phyloP scores from a whole-genome alignment of 2,797 vertebrate species.

The Epinephelus malabaricus region DNA sequence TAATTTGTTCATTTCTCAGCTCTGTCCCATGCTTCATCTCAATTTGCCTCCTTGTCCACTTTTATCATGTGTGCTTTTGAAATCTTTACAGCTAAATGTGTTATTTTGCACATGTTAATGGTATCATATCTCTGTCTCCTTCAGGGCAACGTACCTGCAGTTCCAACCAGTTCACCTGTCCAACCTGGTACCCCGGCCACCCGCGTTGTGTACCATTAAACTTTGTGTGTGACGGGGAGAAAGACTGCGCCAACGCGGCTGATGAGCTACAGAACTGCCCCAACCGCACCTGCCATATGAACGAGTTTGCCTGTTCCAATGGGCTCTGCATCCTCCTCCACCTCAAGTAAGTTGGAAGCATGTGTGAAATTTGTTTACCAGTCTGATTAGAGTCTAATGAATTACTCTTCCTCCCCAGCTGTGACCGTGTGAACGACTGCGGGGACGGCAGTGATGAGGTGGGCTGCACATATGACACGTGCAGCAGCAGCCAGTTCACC shows the following conservation, averaged over 20 bases:
- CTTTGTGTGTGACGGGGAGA: conserved; percentile 93
- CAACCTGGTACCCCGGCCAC: conserved; percentile 79
- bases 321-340: conserved; percentile 88
- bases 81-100: neutral
- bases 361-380: neutral
- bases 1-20: neutral
- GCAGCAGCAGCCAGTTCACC: conserved; percentile 89
- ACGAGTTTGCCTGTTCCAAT: conserved; percentile 91
- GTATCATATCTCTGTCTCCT: conserved; percentile 21
- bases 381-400: neutral
- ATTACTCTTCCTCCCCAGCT: conserved; percentile 80
- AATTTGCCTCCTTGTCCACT: neutral
- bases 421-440: conserved; percentile 94
- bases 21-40: neutral
- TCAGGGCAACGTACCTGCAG: conserved; percentile 89
- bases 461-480: conserved; percentile 89
- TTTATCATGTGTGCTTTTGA: neutral
- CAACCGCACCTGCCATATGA: conserved; percentile 88
- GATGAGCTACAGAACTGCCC: conserved; percentile 96
- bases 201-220: conserved; percentile 88
- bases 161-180: conserved; percentile 89
- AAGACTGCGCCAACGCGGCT: conserved; percentile 90
- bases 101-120: neutral
- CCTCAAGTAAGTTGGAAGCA: conserved; percentile 84
- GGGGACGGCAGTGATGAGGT: conserved; percentile 94